Evolutionary conservation across 2,888 invertebrate species (phyloP).

Genomic region (Ctena decussata): DNA sequence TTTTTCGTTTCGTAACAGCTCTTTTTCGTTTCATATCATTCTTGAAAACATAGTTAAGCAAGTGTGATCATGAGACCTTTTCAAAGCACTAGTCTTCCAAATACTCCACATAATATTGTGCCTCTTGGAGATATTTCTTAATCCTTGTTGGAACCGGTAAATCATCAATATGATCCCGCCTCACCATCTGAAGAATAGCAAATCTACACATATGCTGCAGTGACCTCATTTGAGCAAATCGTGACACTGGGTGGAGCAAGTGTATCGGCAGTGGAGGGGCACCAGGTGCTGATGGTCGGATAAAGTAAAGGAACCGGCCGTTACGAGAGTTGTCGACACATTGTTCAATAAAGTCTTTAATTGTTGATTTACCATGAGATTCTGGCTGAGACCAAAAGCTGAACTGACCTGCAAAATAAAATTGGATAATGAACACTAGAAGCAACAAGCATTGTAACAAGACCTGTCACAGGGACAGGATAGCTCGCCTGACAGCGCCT

Average conservation of each 20-base stretch:
- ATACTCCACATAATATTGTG: slow-evolving; percentile 84
- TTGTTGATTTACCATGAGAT: slow-evolving; percentile 87
- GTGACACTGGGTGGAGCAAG: slow-evolving; percentile 91
- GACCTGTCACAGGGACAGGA: too few species aligned
- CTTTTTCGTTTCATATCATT: too few species aligned
- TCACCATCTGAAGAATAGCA: slow-evolving; percentile 90
- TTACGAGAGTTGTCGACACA: slow-evolving; percentile 91
- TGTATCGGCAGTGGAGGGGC: slow-evolving; percentile 92
- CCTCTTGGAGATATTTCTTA: slow-evolving; percentile 84
- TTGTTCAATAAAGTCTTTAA: slow-evolving; percentile 92
- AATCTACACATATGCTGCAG: slow-evolving; percentile 92
- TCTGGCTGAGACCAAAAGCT: slow-evolving; percentile 87
- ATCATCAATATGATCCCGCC: slow-evolving; percentile 90
- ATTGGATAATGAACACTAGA: background rate
- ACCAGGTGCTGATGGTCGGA: slow-evolving; percentile 90
- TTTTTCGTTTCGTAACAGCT: too few species aligned
- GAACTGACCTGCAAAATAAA: slow-evolving; percentile 92
- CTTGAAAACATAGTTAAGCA: too few species aligned
- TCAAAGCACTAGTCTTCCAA: slow-evolving; percentile 67
- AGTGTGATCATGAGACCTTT: too few species aligned
- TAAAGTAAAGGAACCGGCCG: slow-evolving; percentile 92
- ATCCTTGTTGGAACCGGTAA: slow-evolving; percentile 90
- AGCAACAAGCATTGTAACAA: background rate
- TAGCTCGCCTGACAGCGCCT: too few species aligned
- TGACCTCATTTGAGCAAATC: slow-evolving; percentile 90